phyloP scores from a whole-genome alignment of 1,140 invertebrate genomes.

The Lordiphosa mommai region DNA sequence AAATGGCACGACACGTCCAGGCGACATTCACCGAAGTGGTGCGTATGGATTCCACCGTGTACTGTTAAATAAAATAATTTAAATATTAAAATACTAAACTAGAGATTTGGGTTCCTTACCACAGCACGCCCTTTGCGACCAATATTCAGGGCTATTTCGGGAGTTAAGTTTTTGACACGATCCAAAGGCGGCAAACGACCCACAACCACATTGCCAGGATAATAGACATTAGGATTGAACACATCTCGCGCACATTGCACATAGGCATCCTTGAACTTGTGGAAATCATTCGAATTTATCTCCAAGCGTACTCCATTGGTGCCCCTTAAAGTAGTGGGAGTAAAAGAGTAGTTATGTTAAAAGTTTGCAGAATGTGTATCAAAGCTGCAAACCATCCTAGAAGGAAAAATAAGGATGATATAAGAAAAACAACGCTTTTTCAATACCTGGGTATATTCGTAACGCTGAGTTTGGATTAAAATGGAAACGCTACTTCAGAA shows the following conservation, averaged over 20 bases:
- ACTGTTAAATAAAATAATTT: slow-evolving; percentile 64
- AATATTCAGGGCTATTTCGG: slow-evolving; percentile 83
- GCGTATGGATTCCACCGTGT: slow-evolving; percentile 83
- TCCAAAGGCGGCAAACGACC: slow-evolving; percentile 84
- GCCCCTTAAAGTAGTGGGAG: slow-evolving; percentile 25
- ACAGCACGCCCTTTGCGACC: slow-evolving; percentile 46
- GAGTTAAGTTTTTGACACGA: slow-evolving; percentile 81
- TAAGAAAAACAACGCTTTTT: too few species aligned
- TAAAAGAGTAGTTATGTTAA: neutral
- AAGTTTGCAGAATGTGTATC: neutral
- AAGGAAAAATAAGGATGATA: too few species aligned
- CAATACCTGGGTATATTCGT: too few species aligned
- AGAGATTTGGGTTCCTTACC: slow-evolving; percentile 16
- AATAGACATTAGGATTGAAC: slow-evolving; percentile 80
- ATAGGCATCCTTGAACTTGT: slow-evolving; percentile 59
- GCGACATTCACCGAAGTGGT: slow-evolving; percentile 86
- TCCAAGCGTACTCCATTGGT: slow-evolving; percentile 54
- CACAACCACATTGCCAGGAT: slow-evolving; percentile 86
- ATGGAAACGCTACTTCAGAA: too few species aligned
- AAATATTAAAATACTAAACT: neutral
- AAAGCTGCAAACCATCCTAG: too few species aligned
- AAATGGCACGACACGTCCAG: slow-evolving; percentile 89
- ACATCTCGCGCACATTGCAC: slow-evolving; percentile 24
- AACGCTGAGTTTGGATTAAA: too few species aligned
- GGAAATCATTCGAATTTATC: slow-evolving; percentile 56